phyloP scores from a whole-genome alignment of 2,888 invertebrate species.

The Lithosia quadra region DNA sequence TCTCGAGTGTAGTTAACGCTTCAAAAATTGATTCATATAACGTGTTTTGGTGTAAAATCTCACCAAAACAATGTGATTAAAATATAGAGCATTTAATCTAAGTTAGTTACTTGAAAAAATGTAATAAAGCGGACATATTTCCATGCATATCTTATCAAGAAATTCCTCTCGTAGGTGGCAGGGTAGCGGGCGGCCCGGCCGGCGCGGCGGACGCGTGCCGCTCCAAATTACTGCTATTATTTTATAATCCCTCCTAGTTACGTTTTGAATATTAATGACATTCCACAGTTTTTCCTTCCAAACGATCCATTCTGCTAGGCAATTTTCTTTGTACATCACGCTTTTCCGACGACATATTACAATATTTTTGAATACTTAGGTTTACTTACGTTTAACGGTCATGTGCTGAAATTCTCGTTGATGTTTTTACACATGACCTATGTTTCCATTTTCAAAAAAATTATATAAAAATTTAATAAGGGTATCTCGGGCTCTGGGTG shows the following conservation, averaged over 20 bases:
- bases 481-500: too few relatives aligned
- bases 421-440: neutral
- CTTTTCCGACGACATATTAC: slow-evolving; percentile 56
- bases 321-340: slow-evolving; percentile 75
- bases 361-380: slow-evolving; percentile 28
- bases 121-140: slow-evolving; percentile 84
- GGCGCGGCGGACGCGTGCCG: slow-evolving; percentile 70
- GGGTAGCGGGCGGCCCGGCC: slow-evolving; percentile 50
- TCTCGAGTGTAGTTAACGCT: too few relatives aligned
- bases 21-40: neutral
- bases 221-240: slow-evolving; percentile 86
- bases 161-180: slow-evolving; percentile 72
- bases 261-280: slow-evolving; percentile 86
- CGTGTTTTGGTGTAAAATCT: slow-evolving; percentile 14
- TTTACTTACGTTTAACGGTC: slow-evolving; percentile 21
- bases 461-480: too few relatives aligned
- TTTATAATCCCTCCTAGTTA: slow-evolving; percentile 86
- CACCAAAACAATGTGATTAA: slow-evolving; percentile 38
- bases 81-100: slow-evolving; percentile 58
- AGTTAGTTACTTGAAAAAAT: slow-evolving; percentile 75
- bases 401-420: slow-evolving; percentile 4
- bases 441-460: too few relatives aligned
- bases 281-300: slow-evolving; percentile 78
- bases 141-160: slow-evolving; percentile 84
- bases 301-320: slow-evolving; percentile 73